Conservation (phyloP, 2,113 vertebrate genomes). For the Sylvicapra grimmia region DNA sequence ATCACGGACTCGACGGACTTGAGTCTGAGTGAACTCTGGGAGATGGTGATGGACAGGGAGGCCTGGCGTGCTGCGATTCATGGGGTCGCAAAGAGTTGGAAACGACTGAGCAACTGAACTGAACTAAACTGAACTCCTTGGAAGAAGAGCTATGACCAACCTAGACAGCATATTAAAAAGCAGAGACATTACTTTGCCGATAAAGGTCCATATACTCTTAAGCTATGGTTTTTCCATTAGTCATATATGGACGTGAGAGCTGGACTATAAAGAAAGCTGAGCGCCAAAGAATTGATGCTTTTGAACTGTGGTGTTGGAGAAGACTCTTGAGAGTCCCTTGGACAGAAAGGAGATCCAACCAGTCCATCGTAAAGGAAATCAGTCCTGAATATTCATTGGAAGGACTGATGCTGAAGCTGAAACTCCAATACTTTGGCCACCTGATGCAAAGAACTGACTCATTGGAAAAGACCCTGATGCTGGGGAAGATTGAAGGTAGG, state of each 20-base stretch:
- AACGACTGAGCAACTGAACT: too few species aligned
- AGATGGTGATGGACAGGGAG: not conserved
- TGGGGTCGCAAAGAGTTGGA: not conserved
- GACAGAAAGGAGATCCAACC: not conserved
- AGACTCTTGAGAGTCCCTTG: not conserved
- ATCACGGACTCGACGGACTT: not conserved
- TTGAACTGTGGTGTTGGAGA: not conserved
- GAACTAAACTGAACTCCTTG: not conserved
- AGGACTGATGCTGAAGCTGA: not conserved
- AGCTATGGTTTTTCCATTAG: not conserved
- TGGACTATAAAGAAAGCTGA: not conserved
- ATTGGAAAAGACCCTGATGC: not conserved
- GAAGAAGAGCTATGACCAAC: not conserved
- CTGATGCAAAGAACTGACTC: not conserved
- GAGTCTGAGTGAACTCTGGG: not conserved
- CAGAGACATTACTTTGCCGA: not conserved
- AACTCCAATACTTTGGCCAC: not conserved
- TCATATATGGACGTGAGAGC: not conserved
- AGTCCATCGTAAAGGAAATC: not conserved
- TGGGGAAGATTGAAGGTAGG: not conserved
- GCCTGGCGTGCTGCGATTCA: not conserved
- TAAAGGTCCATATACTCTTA: not conserved
- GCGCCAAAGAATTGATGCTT: not conserved
- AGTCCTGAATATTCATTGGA: not conserved
- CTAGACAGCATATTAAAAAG: not conserved